Evolutionary conservation across 1,140 invertebrate genomes (phyloP), one percentile per base, ranked within the genome.

Genomic region (Drosophila saltans): DNA sequence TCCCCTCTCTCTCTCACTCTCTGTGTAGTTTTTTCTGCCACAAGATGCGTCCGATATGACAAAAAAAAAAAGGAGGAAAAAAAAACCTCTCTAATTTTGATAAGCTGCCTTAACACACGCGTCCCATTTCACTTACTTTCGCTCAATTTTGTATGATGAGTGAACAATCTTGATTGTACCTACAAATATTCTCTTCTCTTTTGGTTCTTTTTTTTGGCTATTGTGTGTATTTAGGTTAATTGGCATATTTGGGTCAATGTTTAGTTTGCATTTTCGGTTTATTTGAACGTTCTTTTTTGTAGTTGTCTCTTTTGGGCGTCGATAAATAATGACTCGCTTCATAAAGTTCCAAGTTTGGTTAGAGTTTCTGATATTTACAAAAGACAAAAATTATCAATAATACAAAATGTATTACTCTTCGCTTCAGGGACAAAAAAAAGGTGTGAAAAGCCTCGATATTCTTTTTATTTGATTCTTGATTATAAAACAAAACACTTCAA

Each of bases 191-290:
- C 48, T 7, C 56, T 33, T 41, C 57, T 63, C 16, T 26, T 69
- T 21, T 4, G 41, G 30, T 0, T 66, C 9, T 66, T 28, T 58
- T 59, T 26, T 66, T 33, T 24, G 57, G 30, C 56, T 28, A 43
- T 39, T 52, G 45, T 52, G 45, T 74, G 59, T 63, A 74, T 66
- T 84, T 82, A 62, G 83, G 76, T 77, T 77, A 82, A 88, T 82
- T 79, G 79, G 80, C 76, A 88, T 66, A 86, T 82, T 83, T 75
- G 67, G 79, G 83, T 82, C 80, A 86, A 85, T 85, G 81, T 81
- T 85, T 85, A 75, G 81, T 81, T 81, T 78, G 78, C 81, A 85
- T 78, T 85, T 52, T 85, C 28, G 45, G 24, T 64, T 64, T 60
- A 58, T 66, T 45, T 52, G 45, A 21, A 16, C 8, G 45, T 4